A percentile compares a stretch with the other conserved stretches of the same genome.
Conservation (phyloP, 2,113 vertebrate species). For the Mugil cephalus region DNA sequence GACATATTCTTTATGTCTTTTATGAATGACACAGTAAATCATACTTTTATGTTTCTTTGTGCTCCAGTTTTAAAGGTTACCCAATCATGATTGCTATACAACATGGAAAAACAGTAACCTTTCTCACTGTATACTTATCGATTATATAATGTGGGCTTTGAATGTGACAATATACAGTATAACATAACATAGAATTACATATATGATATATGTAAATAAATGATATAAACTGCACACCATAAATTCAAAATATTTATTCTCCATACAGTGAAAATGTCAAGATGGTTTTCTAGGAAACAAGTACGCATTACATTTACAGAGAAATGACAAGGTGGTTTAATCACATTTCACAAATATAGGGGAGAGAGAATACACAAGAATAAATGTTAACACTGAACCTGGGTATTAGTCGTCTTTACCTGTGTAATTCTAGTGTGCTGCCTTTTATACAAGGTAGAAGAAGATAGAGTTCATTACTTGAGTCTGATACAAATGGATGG, state of each 20-base stretch:
- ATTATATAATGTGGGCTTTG: no score
- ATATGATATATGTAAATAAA: no score
- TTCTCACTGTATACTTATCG: no score
- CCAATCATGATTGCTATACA: no score
- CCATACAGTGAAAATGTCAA: slow-evolving; percentile 28
- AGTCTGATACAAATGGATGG: neutral
- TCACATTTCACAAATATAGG: slow-evolving; percentile 12
- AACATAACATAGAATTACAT: no score
- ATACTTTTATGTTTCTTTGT: no score
- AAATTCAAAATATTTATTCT: slow-evolving; percentile 6
- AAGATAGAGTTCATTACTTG: slow-evolving; percentile 5
- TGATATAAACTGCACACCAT: neutral
- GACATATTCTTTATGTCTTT: no score
- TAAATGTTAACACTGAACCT: neutral
- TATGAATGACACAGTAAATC: no score
- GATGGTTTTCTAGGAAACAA: slow-evolving; percentile 4
- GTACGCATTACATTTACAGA: neutral
- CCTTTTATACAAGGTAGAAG: neutral
- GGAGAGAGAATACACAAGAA: neutral
- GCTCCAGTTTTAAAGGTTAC: no score
- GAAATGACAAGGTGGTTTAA: slow-evolving; percentile 1
- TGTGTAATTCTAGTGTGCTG: no score
- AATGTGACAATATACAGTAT: no score
- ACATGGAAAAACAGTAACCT: no score
- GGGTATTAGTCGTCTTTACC: neutral